These are phyloP conservation scores for Meloidogyne exigua DNA, from an alignment of 1,140 invertebrate genomes.

Conservation along the genomic window DNA sequence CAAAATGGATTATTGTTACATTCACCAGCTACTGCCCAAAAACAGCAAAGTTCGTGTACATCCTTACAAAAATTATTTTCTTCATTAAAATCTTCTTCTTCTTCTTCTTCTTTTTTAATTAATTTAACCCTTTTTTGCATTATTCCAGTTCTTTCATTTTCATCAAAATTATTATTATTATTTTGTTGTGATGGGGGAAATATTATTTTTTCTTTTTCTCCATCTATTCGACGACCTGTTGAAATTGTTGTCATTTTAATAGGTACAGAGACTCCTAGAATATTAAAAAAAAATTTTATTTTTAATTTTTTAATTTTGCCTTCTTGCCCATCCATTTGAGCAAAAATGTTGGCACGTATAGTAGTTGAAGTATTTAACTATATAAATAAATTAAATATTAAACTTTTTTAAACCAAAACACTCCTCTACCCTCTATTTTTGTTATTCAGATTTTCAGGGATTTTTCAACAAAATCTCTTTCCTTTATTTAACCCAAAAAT, in stretches of 20 bases:
- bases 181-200: not conserved
- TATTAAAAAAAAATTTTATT: not conserved
- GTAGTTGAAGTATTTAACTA: constrained; percentile 10
- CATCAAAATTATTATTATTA: constrained; percentile 9
- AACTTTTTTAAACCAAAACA: no score
- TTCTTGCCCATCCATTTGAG: constrained; percentile 1
- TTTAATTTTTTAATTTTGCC: constrained; percentile 2
- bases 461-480: no score
- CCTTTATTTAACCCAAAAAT: no score
- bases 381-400: not conserved
- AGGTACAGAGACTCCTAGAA: constrained; percentile 19
- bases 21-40: constrained; percentile 49
- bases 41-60: constrained; percentile 37
- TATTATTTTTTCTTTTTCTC: not conserved
- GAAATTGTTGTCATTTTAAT: constrained; percentile 26
- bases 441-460: no score
- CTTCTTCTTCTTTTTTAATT: not conserved
- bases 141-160: not conserved
- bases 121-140: not conserved
- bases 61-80: constrained; percentile 21
- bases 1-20: constrained; percentile 52
- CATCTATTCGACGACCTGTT: not conserved
- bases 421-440: no score
- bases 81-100: not conserved
- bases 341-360: constrained; percentile 37